Percentiles rank a stretch among this genome's conserved stretches.
Evolutionary conservation across 1,140 invertebrate species (phyloP).

Genomic region (Magallana gigas): DNA sequence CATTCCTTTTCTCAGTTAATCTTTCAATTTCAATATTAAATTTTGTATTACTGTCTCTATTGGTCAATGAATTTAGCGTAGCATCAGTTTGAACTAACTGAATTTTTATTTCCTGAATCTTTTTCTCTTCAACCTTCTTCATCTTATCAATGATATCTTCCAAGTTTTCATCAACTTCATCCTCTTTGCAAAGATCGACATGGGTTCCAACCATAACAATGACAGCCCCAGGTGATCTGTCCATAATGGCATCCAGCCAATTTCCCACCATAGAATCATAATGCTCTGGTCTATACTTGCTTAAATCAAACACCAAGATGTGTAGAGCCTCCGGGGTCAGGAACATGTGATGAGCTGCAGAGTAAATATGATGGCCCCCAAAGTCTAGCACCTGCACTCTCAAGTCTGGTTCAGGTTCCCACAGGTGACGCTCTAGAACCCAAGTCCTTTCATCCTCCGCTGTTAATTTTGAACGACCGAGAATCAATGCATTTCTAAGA

Average conservation of each 20-base stretch:
- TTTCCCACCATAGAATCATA: slow-evolving; percentile 71
- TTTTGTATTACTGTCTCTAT: slow-evolving; percentile 59
- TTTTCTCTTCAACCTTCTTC: slow-evolving; percentile 66
- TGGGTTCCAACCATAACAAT: slow-evolving; percentile 74
- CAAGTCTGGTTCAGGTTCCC: slow-evolving; percentile 73
- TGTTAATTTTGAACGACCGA: slow-evolving; percentile 71
- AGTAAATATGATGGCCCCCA: slow-evolving; percentile 77
- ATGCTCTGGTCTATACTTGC: slow-evolving; percentile 60
- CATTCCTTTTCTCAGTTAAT: slow-evolving; percentile 58
- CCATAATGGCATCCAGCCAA: slow-evolving; percentile 75
- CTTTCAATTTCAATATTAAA: slow-evolving; percentile 70
- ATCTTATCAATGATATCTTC: slow-evolving; percentile 68
- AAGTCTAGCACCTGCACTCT: slow-evolving; percentile 78
- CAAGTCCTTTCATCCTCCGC: slow-evolving; percentile 73
- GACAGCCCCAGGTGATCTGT: slow-evolving; percentile 71
- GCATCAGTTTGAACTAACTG: slow-evolving; percentile 60
- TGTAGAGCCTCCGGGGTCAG: slow-evolving; percentile 78
- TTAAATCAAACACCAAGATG: slow-evolving; percentile 78
- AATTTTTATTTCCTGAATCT: slow-evolving; percentile 66
- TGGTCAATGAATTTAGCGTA: slow-evolving; percentile 52
- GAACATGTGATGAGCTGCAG: slow-evolving; percentile 78
- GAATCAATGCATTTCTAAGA: slow-evolving; percentile 71
- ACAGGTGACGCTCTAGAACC: slow-evolving; percentile 75
- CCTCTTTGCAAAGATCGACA: slow-evolving; percentile 68
- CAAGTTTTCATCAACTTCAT: slow-evolving; percentile 64